phyloP scores from a whole-genome alignment of 2,797 vertebrate genomes.

The Microctenopoma steveboyesi region DNA sequence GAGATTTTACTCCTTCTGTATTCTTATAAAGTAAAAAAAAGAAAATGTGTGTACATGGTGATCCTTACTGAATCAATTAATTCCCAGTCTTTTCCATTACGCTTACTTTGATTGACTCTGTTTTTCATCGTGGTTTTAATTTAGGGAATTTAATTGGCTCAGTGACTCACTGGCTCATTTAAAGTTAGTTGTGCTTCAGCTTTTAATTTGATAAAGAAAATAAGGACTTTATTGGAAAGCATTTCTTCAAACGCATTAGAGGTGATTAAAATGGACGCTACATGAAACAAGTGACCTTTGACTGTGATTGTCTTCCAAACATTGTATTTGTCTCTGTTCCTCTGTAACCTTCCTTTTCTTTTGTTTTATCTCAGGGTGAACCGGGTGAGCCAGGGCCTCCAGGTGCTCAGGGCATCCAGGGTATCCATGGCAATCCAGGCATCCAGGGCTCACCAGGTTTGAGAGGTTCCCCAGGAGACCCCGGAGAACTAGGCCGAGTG shows the following conservation, averaged over 20 bases:
- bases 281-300: slow-evolving; percentile 31
- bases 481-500: slow-evolving; percentile 83
- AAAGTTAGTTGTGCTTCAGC: slow-evolving; percentile 33
- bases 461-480: slow-evolving; percentile 81
- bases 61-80: slow-evolving; percentile 43
- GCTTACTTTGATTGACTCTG: slow-evolving; percentile 57
- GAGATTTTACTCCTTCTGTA: slow-evolving; percentile 1
- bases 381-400: slow-evolving; percentile 86
- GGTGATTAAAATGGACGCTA: slow-evolving; percentile 33
- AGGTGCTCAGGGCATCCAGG: slow-evolving; percentile 91
- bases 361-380: slow-evolving; percentile 82
- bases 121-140: slow-evolving; percentile 60
- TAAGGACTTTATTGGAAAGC: slow-evolving; percentile 41
- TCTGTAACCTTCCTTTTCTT: not conserved
- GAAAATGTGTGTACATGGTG: not conserved
- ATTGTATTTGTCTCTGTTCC: not conserved
- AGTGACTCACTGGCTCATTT: slow-evolving; percentile 57
- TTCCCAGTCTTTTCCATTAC: slow-evolving; percentile 30
- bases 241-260: slow-evolving; percentile 59
- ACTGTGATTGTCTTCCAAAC: slow-evolving; percentile 22
- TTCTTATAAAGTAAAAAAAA: not conserved
- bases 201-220: slow-evolving; percentile 35
- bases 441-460: slow-evolving; percentile 83
- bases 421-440: slow-evolving; percentile 86
- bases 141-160: slow-evolving; percentile 60